A percentile compares a stretch with the other conserved stretches of the same genome.
These are phyloP conservation scores for Campoplex nolae DNA, from an alignment of 2,888 invertebrate species.

Conservation along the genomic window DNA sequence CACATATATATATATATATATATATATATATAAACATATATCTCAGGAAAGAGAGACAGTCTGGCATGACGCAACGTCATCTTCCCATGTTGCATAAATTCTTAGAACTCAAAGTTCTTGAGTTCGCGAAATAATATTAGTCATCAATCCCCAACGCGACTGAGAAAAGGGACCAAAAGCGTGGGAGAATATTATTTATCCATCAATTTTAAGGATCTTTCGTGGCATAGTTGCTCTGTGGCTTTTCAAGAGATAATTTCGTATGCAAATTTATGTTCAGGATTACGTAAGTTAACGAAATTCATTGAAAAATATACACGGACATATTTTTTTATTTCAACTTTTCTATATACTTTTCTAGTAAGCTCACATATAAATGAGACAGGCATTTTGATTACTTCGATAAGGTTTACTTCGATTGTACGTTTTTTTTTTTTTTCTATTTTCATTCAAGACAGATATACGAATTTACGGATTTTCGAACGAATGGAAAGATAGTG, in stretches of 20 bases:
- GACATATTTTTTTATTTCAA: not conserved
- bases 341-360: not conserved
- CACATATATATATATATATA: not conserved
- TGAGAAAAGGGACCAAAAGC: conserved; percentile 16
- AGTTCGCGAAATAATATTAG: conserved; percentile 10
- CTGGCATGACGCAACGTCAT: conserved; percentile 62
- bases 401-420: too few species aligned
- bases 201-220: conserved; percentile 1
- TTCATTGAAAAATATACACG: not conserved
- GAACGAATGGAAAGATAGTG: too few species aligned
- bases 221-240: not conserved
- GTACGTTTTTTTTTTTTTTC: too few species aligned
- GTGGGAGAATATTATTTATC: conserved; percentile 14
- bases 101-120: conserved; percentile 28
- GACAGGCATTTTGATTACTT: too few species aligned
- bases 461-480: too few species aligned
- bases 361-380: not conserved
- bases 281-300: not conserved
- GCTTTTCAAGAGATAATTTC: not conserved
- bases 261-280: not conserved
- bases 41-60: conserved; percentile 18
- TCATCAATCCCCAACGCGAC: conserved; percentile 9
- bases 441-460: too few species aligned
- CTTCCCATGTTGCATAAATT: conserved; percentile 47
- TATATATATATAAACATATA: not conserved